A percentile compares a stretch with the other conserved stretches of the same genome.
These are phyloP conservation scores for Ditylenchus weischeri DNA, from an alignment of 2,888 invertebrate genomes.

Conservation along the genomic window DNA sequence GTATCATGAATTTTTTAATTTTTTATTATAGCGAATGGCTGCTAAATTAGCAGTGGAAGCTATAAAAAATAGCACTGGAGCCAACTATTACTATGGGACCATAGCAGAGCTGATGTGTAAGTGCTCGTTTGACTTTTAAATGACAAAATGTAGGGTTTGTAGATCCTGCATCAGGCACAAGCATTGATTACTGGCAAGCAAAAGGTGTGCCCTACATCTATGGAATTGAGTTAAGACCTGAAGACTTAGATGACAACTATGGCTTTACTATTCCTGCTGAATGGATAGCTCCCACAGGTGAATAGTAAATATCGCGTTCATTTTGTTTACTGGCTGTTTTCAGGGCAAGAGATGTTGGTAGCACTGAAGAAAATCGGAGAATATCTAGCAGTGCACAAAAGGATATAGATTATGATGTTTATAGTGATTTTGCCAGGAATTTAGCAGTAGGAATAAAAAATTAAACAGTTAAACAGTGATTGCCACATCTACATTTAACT, in stretches of 20 bases:
- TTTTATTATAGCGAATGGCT: conserved; percentile 42
- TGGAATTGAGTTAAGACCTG: conserved; percentile 46
- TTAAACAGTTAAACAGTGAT: too few relatives aligned
- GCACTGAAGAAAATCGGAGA: not conserved
- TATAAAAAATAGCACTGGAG: conserved; percentile 49
- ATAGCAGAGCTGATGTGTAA: conserved; percentile 56
- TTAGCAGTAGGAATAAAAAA: too few relatives aligned
- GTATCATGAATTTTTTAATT: too few relatives aligned
- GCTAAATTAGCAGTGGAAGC: conserved; percentile 52
- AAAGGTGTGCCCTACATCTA: conserved; percentile 54
- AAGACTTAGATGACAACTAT: conserved; percentile 26
- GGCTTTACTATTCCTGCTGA: conserved; percentile 5
- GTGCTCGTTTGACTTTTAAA: conserved; percentile 17
- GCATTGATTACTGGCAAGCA: conserved; percentile 51
- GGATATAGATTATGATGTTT: not conserved
- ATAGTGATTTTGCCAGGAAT: too few relatives aligned
- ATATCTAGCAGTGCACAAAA: not conserved
- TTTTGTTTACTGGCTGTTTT: not conserved
- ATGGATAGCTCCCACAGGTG: not conserved
- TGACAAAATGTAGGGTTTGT: conserved; percentile 6
- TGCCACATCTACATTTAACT: too few relatives aligned
- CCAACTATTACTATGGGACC: conserved; percentile 50
- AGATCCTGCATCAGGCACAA: conserved; percentile 57
- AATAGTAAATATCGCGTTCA: not conserved
- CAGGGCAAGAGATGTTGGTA: not conserved